Evolutionary conservation across 1,140 invertebrate genomes (phyloP).

Genomic region (Bombus huntii): DNA sequence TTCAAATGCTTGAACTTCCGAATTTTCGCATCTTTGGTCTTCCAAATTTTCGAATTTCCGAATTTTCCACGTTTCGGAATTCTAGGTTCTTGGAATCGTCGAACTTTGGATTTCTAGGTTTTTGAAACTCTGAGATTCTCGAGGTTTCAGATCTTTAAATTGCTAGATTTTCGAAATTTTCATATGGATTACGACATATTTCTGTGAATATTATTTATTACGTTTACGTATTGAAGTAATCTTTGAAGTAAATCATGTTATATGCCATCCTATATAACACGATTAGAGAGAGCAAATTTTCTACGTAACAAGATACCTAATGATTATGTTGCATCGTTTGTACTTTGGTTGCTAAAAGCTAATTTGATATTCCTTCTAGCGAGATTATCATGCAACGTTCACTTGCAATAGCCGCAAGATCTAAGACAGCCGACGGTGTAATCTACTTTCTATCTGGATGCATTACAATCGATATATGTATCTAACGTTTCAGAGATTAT

Average conservation of each 20-base stretch:
- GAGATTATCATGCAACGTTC: neutral
- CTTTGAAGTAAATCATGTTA: neutral
- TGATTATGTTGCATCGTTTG: neutral
- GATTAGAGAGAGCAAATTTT: neutral
- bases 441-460: neutral
- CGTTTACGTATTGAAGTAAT: too few species aligned
- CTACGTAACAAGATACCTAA: neutral
- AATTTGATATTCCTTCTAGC: neutral
- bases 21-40: too few species aligned
- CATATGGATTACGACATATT: too few species aligned
- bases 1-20: too few species aligned
- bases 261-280: neutral
- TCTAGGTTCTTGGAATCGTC: too few species aligned
- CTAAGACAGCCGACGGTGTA: neutral
- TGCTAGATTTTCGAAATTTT: too few species aligned
- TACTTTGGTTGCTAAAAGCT: neutral
- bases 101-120: too few species aligned
- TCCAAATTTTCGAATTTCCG: too few species aligned
- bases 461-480: neutral
- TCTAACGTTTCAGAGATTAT: neutral
- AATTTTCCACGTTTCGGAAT: too few species aligned
- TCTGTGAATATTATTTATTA: too few species aligned
- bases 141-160: too few species aligned
- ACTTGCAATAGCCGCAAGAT: neutral
- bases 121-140: too few species aligned